Percentiles rank a stretch among this genome's conserved stretches.
Evolutionary conservation across 2,888 invertebrate genomes (phyloP).

Genomic region (Macaria liturata): DNA sequence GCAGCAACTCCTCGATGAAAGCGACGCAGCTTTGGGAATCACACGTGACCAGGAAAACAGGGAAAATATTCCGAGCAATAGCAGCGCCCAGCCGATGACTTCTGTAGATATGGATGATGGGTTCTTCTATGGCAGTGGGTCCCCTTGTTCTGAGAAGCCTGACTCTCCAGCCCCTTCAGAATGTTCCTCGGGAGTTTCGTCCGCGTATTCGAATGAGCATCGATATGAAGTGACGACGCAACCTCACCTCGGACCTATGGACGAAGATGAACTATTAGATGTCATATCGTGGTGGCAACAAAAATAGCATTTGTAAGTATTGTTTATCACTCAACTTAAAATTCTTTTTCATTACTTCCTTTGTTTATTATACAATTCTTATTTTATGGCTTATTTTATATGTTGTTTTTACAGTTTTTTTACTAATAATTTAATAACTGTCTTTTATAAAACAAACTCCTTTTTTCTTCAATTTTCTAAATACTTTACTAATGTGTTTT

Average conservation of each 20-base stretch:
- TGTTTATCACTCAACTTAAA: background rate
- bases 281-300: slow-evolving; percentile 94
- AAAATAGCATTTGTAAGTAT: slow-evolving; percentile 76
- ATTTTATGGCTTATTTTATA: too few species aligned
- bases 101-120: slow-evolving; percentile 77
- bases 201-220: slow-evolving; percentile 73
- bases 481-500: slow-evolving; percentile 28
- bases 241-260: slow-evolving; percentile 88
- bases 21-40: slow-evolving; percentile 84
- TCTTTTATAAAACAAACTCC: too few species aligned
- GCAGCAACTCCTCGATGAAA: slow-evolving; percentile 90
- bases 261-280: slow-evolving; percentile 94
- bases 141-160: slow-evolving; percentile 87
- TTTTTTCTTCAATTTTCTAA: too few species aligned
- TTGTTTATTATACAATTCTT: too few species aligned
- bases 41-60: slow-evolving; percentile 73
- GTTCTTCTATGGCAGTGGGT: slow-evolving; percentile 75
- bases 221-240: slow-evolving; percentile 71
- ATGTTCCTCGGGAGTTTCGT: slow-evolving; percentile 85
- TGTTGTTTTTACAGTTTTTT: too few species aligned
- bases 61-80: slow-evolving; percentile 71
- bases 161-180: slow-evolving; percentile 89
- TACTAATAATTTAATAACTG: too few species aligned
- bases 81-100: slow-evolving; percentile 65
- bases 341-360: too few species aligned